phyloP scores from a whole-genome alignment of 2,888 invertebrate species.

The Philaethria dido region DNA sequence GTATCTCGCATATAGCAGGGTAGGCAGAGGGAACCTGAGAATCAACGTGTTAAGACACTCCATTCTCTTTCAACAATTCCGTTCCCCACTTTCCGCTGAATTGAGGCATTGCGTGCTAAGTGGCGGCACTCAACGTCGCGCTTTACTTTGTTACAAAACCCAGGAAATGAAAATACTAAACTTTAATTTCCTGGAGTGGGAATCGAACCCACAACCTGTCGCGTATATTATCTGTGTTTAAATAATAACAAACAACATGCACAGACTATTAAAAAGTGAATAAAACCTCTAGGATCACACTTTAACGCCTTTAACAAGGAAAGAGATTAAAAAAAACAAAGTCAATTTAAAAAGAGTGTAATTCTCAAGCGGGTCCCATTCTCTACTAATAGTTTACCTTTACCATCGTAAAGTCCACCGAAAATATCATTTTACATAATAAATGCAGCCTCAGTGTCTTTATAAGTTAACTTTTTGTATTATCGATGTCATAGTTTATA shows the following conservation, averaged over 20 bases:
- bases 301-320: not conserved
- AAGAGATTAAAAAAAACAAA: constrained; percentile 15
- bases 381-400: constrained; percentile 30
- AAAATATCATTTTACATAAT: constrained; percentile 50
- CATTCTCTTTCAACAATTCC: too few relatives aligned
- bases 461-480: constrained; percentile 45
- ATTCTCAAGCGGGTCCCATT: not conserved
- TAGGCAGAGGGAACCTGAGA: too few relatives aligned
- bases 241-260: not conserved
- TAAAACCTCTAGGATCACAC: not conserved
- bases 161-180: too few relatives aligned
- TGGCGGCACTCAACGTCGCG: too few relatives aligned
- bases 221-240: not conserved
- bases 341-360: not conserved
- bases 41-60: too few relatives aligned
- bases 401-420: constrained; percentile 44
- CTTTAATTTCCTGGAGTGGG: too few relatives aligned
- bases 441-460: constrained; percentile 39
- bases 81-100: too few relatives aligned
- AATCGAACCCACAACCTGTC: too few relatives aligned
- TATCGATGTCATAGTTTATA: constrained; percentile 68
- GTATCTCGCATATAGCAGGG: too few relatives aligned
- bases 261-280: not conserved
- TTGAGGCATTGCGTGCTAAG: too few relatives aligned
- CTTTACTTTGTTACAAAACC: too few relatives aligned